phyloP scores from a whole-genome alignment of 1,140 invertebrate species.

The Vollenhovia emeryi region DNA sequence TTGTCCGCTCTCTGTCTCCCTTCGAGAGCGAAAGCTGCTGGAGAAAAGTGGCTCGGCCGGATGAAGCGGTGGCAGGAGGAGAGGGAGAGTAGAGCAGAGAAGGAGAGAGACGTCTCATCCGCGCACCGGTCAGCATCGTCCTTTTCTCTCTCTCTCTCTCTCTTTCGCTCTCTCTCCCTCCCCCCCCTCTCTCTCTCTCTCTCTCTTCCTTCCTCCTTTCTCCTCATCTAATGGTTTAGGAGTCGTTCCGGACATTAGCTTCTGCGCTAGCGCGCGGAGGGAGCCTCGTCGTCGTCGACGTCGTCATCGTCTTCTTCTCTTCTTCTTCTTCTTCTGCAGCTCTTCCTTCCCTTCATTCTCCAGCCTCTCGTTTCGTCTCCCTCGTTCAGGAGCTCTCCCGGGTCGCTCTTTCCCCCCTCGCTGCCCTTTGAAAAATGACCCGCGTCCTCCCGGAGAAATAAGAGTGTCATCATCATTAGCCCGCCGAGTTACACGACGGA shows the following conservation, averaged over 20 bases:
- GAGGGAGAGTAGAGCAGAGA: constrained; percentile 47
- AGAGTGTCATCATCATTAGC: constrained; percentile 83
- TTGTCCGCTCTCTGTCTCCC: constrained; percentile 46
- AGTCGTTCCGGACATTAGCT: constrained; percentile 84
- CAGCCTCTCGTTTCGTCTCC: constrained; percentile 42
- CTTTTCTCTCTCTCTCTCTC: constrained; percentile 51
- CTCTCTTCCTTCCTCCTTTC: constrained; percentile 34
- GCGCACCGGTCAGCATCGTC: constrained; percentile 22
- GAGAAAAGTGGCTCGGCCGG: constrained; percentile 38
- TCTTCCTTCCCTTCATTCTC: constrained; percentile 37
- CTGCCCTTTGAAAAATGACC: constrained; percentile 82
- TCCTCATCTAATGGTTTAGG: constrained; percentile 79
- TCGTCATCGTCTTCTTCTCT: constrained; percentile 48
- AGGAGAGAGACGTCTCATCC: constrained; percentile 55
- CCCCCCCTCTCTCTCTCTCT: constrained; percentile 53
- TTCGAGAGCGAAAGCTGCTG: constrained; percentile 52
- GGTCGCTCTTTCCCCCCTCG: constrained; percentile 57
- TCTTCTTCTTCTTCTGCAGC: constrained; percentile 48
- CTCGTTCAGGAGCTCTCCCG: constrained; percentile 54
- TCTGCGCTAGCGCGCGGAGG: constrained; percentile 71
- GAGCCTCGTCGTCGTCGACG: constrained; percentile 56
- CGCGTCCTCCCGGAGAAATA: constrained; percentile 77
- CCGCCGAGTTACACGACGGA: constrained; percentile 75
- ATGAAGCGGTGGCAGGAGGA: constrained; percentile 39
- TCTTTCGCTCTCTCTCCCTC: constrained; percentile 21